Evolutionary conservation across 2,888 invertebrate genomes (phyloP), one percentile per base, ranked within the genome.

Genomic region (Adelphocoris suturalis): DNA sequence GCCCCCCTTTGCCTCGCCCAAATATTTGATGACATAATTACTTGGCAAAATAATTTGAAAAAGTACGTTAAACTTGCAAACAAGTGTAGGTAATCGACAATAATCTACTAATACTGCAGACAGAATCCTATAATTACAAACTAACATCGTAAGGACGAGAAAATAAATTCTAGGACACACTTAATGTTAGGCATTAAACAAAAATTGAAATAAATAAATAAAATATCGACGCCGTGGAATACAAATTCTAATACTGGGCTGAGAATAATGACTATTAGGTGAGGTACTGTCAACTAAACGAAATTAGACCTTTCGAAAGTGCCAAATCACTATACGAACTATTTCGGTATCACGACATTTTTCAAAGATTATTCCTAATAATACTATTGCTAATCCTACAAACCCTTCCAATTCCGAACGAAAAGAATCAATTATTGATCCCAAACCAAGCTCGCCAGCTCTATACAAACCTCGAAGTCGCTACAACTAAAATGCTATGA

Each of bases 401-500:
- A 68, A 68, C 57, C 57, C 57, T 16, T n/a, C 57, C 57, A 57
- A 27, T 23, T 23, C 23, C 27, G 19, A 12, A 23, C 12, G 68
- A 27, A 27, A 68, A 23, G 12, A 23, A 19, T 68, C 68, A 68
- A 19, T 68, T 37, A 37, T 37, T 68, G 68, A 12, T 68, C 68
- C 68, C 68, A 23, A 68, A 23, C 68, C 23, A 68, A 68, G 68
- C 68, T 68, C 68, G 9, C 68, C 68, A 23, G 5, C 27, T 76
- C 76, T 76, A 76, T n/a, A 9, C 14, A 19, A 7, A n/a, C n/a
- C n/a, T 37, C 27, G 28, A 75, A 76, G 14, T 37, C 11, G 76
- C 76, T 76, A 76, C 0, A 76, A 46, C 78, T 78, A 78, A 78
- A 76, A 68, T 23, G 7, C 23, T 78, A 78, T 13, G 11, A 78